Evolutionary conservation across 2,888 invertebrate species (phyloP), one percentile per base, ranked within the genome.

Genomic region (Hemaris fuciformis): DNA sequence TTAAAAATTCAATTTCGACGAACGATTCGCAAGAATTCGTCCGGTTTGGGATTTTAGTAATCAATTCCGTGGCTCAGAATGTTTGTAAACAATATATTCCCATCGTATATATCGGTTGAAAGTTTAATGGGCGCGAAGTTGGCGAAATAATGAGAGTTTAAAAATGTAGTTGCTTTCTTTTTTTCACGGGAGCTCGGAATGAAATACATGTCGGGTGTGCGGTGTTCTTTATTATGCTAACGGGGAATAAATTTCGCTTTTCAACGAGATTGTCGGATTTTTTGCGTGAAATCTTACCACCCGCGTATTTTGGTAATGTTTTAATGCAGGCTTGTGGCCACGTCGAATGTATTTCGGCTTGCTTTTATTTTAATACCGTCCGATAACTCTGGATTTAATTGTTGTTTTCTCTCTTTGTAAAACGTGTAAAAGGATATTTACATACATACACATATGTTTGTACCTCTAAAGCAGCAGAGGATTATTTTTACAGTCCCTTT

Each of bases 1-100:
- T 80, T 79, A 78, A 81, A 82, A 80, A 80, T 78, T 79, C 77
- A 79, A 82, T 81, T 77, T 80, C 76, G 74, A 63, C 67, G 64
- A 61, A 66, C 69, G 60, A 67, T 73, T 70, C 69, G 64, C 70
- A 63, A 73, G 65, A 69, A 71, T 72, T 73, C 67, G 62, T 65
- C 67, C 63, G 64, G 71, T 72, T 73, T 66, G 64, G 70, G 71
- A 41, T 75, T 79, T 76, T 67, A 64, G 76, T 77, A 74, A 79
- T 79, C 79, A 80, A 80, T 79, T 80, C 73, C 64, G 53, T 53
- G 62, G 64, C 66, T 69, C 62, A 68, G 74, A 75, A 74, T 66
- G 72, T 66, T 69, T 72, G 71, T 74, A 70, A 76, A 77, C 72
- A 72, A 71, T 75, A 72, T 69, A 70, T 66, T 69, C 72, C 66